Percentiles rank a stretch among this genome's conserved stretches.
phyloP scores from a whole-genome alignment of 2,797 vertebrate genomes.

The Danio tinwini region DNA sequence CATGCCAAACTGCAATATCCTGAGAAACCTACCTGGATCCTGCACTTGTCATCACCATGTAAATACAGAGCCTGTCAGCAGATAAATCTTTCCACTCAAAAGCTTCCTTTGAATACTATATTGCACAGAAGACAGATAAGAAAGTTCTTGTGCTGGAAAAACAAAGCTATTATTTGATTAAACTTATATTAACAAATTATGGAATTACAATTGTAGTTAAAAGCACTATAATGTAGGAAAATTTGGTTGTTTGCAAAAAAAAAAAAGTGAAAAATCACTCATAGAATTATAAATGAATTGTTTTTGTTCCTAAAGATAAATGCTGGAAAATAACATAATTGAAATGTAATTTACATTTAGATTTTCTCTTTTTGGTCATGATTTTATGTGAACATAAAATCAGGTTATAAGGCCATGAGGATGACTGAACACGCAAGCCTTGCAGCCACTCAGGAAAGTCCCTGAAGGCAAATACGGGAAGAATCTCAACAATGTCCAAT shows the following conservation, averaged over 20 bases:
- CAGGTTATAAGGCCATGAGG: constrained; percentile 7
- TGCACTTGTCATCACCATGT: constrained; percentile 68
- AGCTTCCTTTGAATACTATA: constrained; percentile 63
- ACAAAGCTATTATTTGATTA: background rate
- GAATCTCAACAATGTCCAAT: constrained; percentile 57
- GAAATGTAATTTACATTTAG: background rate
- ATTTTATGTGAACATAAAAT: constrained; percentile 13
- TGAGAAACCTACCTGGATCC: constrained; percentile 51
- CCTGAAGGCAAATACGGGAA: constrained; percentile 49
- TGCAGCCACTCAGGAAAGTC: constrained; percentile 54
- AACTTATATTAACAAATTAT: background rate
- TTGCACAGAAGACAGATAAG: constrained; percentile 60
- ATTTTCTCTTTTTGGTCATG: background rate
- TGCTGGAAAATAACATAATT: background rate
- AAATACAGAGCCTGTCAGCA: constrained; percentile 62
- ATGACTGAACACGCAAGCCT: constrained; percentile 46
- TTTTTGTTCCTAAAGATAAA: background rate
- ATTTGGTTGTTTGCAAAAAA: too few relatives aligned
- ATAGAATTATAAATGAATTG: background rate
- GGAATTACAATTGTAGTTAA: background rate
- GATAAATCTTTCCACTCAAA: constrained; percentile 62
- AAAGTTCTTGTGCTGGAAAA: constrained; percentile 10
- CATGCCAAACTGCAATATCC: constrained; percentile 60
- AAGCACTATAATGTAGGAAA: background rate
- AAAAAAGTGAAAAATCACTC: too few relatives aligned